Base-by-base conservation (phyloP, 2,113 vertebrate species). In the Anoura caudifer region DNA sequence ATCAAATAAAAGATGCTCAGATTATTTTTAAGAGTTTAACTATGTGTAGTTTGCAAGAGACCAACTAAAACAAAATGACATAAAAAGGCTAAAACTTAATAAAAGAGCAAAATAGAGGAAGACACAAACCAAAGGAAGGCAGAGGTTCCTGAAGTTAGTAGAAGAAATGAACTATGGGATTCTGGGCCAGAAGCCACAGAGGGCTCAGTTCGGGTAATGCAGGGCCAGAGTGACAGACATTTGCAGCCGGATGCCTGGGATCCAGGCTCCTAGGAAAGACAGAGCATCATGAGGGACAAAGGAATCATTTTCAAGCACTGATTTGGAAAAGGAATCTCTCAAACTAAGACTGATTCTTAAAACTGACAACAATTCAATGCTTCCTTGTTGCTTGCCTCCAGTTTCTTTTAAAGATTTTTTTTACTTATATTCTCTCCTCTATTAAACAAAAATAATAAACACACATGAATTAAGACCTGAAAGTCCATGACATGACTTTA, bases 1-100 rank as follows among this genome's bases (percentile, higher is more conserved):
- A 54, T 85, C 47, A 83, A 86, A 96, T 59, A 70, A 95, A 96
- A 91, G 33, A n/a, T 91, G 19, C 24, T 97, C 31, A 75, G n/a
- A 38, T 79, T 52, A 12, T 76, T 54, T 65, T 85, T 54, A 12
- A 31, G 56, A 61, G 70, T 4, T 38, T 65, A 16, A 59, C 7
- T 22, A 19, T 5, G 19, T 80, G 11, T 82, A 86, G 13, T 79
- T 94, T 93, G 67, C 5, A 88, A 73, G 54, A 93, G 47, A 80
- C 26, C 7, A 82, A 52, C 33, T 50, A 75, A 90, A 87, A 82
- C 12, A 38, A 92, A 83, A 75, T 52, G 41, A 38, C 12, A 52
- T 28, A 19, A 72, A 87, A 50, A 69, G 33, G 14, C 17, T 73
- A 84, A 79, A 87, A 65, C 56, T 56, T 83, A 93, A 90, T 59